Evolutionary conservation across 2,888 invertebrate genomes (phyloP).

Genomic region (Vannuccia rotundouncinata): DNA sequence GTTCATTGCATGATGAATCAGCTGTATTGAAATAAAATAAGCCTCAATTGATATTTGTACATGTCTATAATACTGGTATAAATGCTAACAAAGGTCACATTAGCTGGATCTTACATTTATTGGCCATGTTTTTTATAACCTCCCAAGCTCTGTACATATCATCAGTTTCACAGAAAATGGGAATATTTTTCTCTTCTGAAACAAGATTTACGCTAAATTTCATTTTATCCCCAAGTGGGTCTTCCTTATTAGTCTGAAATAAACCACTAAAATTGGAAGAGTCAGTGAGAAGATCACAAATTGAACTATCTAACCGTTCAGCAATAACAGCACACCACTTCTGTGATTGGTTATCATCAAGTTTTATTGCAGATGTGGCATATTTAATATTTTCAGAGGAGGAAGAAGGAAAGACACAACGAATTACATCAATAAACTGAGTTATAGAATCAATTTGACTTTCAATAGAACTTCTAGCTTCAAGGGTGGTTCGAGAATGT

Average conservation of each 20-base stretch:
- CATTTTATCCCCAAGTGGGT: neutral
- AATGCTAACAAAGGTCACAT: no score
- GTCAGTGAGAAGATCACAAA: neutral
- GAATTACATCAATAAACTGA: neutral
- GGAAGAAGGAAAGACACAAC: neutral
- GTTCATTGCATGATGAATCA: neutral
- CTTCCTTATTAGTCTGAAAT: neutral
- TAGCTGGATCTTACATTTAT: neutral
- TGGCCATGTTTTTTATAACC: neutral
- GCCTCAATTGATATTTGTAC: no score
- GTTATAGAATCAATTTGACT: neutral
- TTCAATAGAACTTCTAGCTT: neutral
- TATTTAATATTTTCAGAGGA: neutral
- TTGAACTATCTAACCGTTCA: neutral
- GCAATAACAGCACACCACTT: neutral
- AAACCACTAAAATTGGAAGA: neutral
- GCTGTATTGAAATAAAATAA: neutral
- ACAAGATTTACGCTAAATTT: neutral
- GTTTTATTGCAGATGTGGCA: neutral
- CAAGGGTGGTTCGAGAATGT: neutral
- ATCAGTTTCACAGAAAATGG: neutral
- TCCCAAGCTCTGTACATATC: constrained; percentile 3
- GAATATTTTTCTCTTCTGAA: neutral
- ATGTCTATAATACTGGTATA: no score
- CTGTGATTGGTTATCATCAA: neutral